Evolutionary conservation across 2,113 vertebrate genomes (phyloP), one percentile per base, ranked within the genome.

Genomic region (Puma concolor): DNA sequence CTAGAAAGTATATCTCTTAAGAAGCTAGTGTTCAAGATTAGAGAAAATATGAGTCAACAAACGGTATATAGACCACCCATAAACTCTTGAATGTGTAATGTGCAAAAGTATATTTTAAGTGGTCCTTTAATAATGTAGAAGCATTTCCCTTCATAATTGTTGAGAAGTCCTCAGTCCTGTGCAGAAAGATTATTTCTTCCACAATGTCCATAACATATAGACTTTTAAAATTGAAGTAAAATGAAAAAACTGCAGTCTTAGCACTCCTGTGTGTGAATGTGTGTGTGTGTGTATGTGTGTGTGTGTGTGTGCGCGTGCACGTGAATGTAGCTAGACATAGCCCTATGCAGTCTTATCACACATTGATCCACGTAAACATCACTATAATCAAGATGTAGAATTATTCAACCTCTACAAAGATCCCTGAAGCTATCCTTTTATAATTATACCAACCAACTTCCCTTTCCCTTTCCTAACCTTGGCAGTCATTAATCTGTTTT

Each of bases 271-370:
- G 21, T 74, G 38, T 69, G 10, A 15, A 17, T 76, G 33, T n/a
- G 67, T 36, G 19, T 4, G 11, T 41, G 11, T 25, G 29, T 31
- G 29, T 29, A 29, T 69, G 66, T 33, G 16, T 0, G 33, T 36
- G 23, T 0, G 29, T 3, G n/a, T 8, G 6, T 17, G 8, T 50
- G 11, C 1, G 0, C 1, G 0, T 25, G 8, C 67, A n/a, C 12
- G 2, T 15, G 7, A 31, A 0, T 77, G 16, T 5, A 60, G 57
- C 57, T 60, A 27, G 44, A 16, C 72, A 60, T 69, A 8, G 7
- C 57, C 57, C 33, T 38, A 1, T 74, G 7, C 23, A 25, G 1
- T 64, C 52, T 66, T 48, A 57, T 72, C 36, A 44, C 9, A 0
- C 50, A 33, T 48, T 21, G 11, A 52, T 88, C 67, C 48, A 19